phyloP scores from a whole-genome alignment of 2,888 invertebrate genomes.

The Rhodophaea formosa region DNA sequence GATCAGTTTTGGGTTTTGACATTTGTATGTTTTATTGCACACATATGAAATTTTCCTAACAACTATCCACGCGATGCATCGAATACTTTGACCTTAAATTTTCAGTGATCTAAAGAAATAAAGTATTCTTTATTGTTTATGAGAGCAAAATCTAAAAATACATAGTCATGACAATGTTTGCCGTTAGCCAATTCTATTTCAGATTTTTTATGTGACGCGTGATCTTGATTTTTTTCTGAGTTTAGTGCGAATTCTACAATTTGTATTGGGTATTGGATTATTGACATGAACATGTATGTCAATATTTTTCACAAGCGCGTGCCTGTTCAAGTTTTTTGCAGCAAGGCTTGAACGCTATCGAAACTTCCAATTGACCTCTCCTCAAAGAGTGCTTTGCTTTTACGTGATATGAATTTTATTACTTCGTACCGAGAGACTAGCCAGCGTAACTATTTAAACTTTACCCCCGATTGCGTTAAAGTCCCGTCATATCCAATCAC shows the following conservation, averaged over 20 bases:
- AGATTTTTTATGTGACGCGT: background rate
- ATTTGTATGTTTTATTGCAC: background rate
- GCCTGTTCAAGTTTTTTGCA: too few relatives aligned
- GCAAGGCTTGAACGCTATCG: background rate
- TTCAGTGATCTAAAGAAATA: background rate
- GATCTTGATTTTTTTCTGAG: background rate
- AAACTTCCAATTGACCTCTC: too few relatives aligned
- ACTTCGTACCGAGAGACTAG: too few relatives aligned
- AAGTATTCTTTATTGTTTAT: constrained; percentile 3
- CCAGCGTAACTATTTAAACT: too few relatives aligned
- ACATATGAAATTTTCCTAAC: background rate
- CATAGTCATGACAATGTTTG: constrained; percentile 3
- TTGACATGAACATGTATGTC: background rate
- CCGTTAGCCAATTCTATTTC: constrained; percentile 2
- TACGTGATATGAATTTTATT: too few relatives aligned
- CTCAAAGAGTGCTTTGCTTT: too few relatives aligned
- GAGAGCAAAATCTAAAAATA: background rate
- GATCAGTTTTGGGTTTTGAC: background rate
- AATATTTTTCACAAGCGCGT: too few relatives aligned
- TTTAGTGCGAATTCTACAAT: background rate
- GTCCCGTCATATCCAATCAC: too few relatives aligned
- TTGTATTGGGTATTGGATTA: background rate
- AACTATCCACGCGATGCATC: background rate
- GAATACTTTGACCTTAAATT: background rate
- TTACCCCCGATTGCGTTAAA: too few relatives aligned